Percentiles rank a stretch among this genome's conserved stretches.
Evolutionary conservation across 1,140 invertebrate species (phyloP).

Genomic region (Cotesia chilonis): DNA sequence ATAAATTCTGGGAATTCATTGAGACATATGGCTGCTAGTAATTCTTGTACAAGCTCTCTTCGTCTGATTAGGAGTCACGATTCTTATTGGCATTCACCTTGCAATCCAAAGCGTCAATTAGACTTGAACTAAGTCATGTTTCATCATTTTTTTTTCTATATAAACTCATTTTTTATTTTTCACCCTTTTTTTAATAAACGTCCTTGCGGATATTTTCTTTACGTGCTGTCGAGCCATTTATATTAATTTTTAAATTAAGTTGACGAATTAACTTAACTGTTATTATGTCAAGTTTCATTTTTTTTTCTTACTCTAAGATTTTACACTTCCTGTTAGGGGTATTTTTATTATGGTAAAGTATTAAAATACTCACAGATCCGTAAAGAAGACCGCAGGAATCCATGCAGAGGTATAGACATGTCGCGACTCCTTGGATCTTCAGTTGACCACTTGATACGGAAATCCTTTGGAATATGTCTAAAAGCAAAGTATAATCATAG

Average conservation of each 20-base stretch:
- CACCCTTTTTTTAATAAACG: neutral
- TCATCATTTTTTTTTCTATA: neutral
- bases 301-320: neutral
- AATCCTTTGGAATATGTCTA: constrained; percentile 83
- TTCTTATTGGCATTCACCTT: constrained; percentile 26
- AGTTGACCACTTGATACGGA: constrained; percentile 80
- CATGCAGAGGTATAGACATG: constrained; percentile 86
- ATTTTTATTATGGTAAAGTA: constrained; percentile 7
- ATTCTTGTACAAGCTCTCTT: neutral
- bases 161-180: neutral
- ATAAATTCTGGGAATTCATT: constrained; percentile 12
- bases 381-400: constrained; percentile 83
- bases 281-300: neutral
- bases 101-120: constrained; percentile 10
- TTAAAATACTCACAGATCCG: constrained; percentile 77
- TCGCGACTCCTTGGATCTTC: constrained; percentile 83
- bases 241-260: no score
- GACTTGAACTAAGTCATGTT: constrained; percentile 2
- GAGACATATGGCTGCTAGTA: neutral
- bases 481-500: constrained; percentile 59
- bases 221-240: neutral
- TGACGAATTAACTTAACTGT: no score
- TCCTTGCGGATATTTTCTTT: constrained; percentile 1
- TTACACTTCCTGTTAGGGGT: neutral
- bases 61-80: constrained; percentile 24